Evolutionary conservation across 2,888 invertebrate genomes (phyloP), one percentile per base, ranked within the genome.

Genomic region (Neocrepidodera transversa): DNA sequence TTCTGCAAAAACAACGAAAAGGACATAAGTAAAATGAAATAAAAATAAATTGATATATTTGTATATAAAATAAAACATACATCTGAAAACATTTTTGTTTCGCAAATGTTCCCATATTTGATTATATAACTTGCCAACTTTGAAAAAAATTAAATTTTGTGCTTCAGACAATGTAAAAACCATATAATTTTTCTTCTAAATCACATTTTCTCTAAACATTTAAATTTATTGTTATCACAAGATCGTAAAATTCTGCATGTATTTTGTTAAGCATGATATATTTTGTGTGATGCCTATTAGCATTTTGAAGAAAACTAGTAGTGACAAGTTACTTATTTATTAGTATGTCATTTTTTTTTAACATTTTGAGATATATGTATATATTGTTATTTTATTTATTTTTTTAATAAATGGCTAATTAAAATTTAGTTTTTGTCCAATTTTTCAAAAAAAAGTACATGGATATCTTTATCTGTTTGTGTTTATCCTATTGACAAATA

Each of bases 321-420:
- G 42, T 42, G 18, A 8, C 42, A 20, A 20, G 18, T 42, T 42
- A 40, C 16, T 17, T 42, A 42, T 42, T 42, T 42, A 11, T 42
- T 42, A 20, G 42, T 42, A 42, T 18, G 20, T 42, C 18, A 42
- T 42, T 20, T n/a, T 40, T 40, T 52, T 42, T 53, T 43, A 53
- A 53, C 53, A 53, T 53, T 53, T 53, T 53, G 53, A 53, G 53
- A 53, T 53, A 53, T 53, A 32, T 53, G 43, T 53, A 53, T 32
- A 53, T 43, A 53, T 26, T 52, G 51, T 53, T 42, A 53, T 20
- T 53, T 53, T 53, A 40, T 40, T 53, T 53, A 40, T 40, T 48
- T 53, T 53, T 53, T 53, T 43, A 53, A 53, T 53, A 53, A 53
- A 53, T 43, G 53, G 18, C 43, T 43, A 52, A 13, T 14, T 17